phyloP scores from a whole-genome alignment of 2,888 invertebrate species.

The Cremastinae sp. region DNA sequence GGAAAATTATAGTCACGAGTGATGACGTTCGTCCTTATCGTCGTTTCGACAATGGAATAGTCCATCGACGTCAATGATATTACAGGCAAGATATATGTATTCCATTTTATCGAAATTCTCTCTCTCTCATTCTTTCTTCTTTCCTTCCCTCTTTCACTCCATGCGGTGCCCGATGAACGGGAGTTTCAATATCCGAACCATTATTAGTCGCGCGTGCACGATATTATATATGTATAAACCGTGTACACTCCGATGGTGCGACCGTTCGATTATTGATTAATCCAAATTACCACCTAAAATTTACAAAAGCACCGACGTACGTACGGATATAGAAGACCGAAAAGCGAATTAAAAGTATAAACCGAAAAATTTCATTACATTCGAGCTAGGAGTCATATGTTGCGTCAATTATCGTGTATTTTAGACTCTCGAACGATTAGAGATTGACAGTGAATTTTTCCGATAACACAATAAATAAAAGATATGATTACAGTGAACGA shows the following conservation, averaged over 20 bases:
- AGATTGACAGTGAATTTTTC: neutral
- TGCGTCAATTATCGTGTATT: neutral
- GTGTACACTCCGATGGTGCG: neutral
- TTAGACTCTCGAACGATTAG: neutral
- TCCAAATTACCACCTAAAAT: conserved; percentile 30
- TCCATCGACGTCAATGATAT: conserved; percentile 38
- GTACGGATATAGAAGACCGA: neutral
- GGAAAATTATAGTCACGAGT: conserved; percentile 55
- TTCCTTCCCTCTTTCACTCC: conserved; percentile 8
- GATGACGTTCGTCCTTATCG: conserved; percentile 42
- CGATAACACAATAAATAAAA: too few relatives aligned
- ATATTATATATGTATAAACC: conserved; percentile 20
- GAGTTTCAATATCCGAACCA: conserved; percentile 57
- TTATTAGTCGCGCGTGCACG: conserved; percentile 38
- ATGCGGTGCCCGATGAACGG: conserved; percentile 19
- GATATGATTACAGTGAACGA: too few relatives aligned
- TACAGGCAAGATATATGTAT: conserved; percentile 25
- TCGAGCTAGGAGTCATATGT: neutral
- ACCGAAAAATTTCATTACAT: conserved; percentile 5
- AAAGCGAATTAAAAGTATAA: neutral
- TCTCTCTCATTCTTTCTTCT: too few relatives aligned
- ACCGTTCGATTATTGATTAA: conserved; percentile 48
- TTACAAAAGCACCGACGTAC: conserved; percentile 8
- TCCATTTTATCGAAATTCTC: conserved; percentile 36
- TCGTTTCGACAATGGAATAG: conserved; percentile 31